phyloP scores from a whole-genome alignment of 2,797 vertebrate genomes.

The Myotis planiceps region DNA sequence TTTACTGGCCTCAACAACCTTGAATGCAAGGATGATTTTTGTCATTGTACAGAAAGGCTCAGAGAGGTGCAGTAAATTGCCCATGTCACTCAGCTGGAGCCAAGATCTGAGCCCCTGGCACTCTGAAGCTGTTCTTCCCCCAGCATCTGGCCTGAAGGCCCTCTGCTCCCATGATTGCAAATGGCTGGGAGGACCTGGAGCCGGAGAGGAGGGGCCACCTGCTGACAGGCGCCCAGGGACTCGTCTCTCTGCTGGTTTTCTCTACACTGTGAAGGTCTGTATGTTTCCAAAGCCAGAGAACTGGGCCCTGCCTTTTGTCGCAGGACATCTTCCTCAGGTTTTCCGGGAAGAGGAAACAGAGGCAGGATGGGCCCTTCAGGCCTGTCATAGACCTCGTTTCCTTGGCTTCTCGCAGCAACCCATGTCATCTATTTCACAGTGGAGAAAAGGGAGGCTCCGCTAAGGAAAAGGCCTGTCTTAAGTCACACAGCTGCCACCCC shows the following conservation, averaged over 20 bases:
- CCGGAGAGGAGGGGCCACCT: not conserved
- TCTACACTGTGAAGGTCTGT: not conserved
- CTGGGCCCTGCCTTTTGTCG: not conserved
- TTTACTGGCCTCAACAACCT: not conserved
- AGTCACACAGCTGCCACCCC: no score
- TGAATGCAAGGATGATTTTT: not conserved
- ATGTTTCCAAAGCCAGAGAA: not conserved
- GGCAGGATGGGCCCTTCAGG: no score
- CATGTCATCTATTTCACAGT: not conserved
- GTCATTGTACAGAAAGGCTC: not conserved
- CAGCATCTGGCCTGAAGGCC: not conserved
- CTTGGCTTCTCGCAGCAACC: not conserved
- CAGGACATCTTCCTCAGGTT: not conserved
- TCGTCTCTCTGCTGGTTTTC: not conserved
- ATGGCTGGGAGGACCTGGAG: not conserved
- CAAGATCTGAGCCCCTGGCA: not conserved
- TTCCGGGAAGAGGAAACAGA: not conserved
- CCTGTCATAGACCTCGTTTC: not conserved
- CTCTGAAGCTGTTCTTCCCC: not conserved
- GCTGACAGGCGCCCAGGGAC: not conserved
- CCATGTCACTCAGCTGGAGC: not conserved
- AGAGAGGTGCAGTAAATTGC: not conserved
- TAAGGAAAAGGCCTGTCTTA: not conserved
- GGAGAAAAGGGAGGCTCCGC: not conserved
- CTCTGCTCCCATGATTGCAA: not conserved